phyloP scores from a whole-genome alignment of 2,797 vertebrate genomes.

The Takifugu rubripes region DNA sequence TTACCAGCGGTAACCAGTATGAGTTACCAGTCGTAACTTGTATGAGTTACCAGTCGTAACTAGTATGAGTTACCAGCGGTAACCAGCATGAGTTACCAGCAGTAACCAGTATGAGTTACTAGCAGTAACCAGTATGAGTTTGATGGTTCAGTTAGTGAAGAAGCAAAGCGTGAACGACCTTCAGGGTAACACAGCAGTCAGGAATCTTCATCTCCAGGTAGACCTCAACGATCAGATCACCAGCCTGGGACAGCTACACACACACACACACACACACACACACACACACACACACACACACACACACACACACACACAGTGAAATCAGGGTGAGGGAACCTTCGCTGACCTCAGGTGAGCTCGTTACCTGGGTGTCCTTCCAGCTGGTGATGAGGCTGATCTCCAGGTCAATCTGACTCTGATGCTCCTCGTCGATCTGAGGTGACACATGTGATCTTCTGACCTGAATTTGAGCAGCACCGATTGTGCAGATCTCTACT shows the following conservation, averaged over 20 bases:
- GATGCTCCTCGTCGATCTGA: conserved; percentile 94
- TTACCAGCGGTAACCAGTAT: too few relatives aligned
- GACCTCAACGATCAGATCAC: conserved; percentile 94
- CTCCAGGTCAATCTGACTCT: conserved; percentile 94
- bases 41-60: too few relatives aligned
- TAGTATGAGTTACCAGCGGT: too few relatives aligned
- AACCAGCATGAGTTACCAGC: too few relatives aligned
- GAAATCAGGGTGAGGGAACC: background rate
- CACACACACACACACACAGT: too few relatives aligned
- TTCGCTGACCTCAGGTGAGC: background rate
- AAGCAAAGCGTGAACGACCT: conserved; percentile 68
- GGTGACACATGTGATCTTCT: conserved; percentile 1
- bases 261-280: conserved; percentile 1
- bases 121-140: too few relatives aligned
- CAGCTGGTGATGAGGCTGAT: conserved; percentile 95
- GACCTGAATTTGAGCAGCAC: background rate
- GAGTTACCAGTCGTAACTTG: too few relatives aligned
- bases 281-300: background rate
- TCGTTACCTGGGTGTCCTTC: conserved; percentile 91
- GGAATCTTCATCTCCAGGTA: conserved; percentile 92
- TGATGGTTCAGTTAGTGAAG: too few relatives aligned
- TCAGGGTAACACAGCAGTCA: conserved; percentile 91
- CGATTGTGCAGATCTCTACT: conserved; percentile 7
- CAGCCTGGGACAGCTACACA: conserved; percentile 90
- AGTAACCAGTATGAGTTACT: too few relatives aligned